A percentile compares a stretch with the other conserved stretches of the same genome.
Conservation (phyloP, 2,113 vertebrate genomes). For the Hiodon alosoides region DNA sequence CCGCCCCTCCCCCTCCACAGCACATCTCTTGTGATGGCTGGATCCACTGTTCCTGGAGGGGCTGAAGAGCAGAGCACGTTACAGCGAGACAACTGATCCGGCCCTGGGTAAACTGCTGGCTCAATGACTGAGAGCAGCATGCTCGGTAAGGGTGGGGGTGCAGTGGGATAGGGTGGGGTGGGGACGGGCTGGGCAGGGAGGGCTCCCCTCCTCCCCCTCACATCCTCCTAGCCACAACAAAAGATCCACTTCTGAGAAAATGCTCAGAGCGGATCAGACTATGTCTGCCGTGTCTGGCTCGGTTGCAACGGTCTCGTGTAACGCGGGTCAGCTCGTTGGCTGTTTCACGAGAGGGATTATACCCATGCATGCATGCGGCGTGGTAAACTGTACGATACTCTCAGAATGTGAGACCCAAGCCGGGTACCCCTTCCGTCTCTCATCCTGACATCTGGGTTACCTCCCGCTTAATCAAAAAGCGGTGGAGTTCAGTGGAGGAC, state of each 20-base stretch:
- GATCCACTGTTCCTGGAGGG: not conserved
- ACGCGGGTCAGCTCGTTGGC: not conserved
- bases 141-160: not conserved
- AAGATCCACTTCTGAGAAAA: not conserved
- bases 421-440: too few species aligned
- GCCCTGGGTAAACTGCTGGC: constrained; percentile 40
- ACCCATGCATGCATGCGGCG: too few species aligned
- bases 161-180: too few species aligned
- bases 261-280: not conserved
- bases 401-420: too few species aligned
- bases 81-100: constrained; percentile 29
- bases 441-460: too few species aligned
- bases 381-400: too few species aligned
- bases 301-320: too few species aligned
- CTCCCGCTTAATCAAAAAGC: too few species aligned
- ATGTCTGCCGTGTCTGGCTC: too few species aligned
- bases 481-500: too few species aligned
- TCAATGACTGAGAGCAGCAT: constrained; percentile 48
- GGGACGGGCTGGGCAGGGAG: not conserved
- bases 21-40: not conserved
- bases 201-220: not conserved
- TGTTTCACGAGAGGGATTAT: not conserved
- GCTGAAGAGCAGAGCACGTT: constrained; percentile 29
- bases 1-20: not conserved
- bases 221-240: constrained; percentile 7